Evolutionary conservation across 2,113 vertebrate species (phyloP).

Genomic region (Gracilinanus agilis): DNA sequence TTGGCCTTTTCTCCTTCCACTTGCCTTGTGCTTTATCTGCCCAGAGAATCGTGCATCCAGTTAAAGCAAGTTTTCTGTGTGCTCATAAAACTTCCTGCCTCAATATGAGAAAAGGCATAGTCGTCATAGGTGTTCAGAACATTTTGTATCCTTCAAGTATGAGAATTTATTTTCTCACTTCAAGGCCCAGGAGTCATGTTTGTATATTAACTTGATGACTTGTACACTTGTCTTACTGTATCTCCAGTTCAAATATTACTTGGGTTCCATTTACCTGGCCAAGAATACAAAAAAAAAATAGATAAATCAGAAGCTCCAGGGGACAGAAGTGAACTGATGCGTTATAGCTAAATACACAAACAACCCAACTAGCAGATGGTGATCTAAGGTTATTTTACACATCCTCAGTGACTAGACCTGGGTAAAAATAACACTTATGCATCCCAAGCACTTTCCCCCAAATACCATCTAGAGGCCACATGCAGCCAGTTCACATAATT

Average conservation of each 20-base stretch:
- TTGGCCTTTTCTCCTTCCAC: constrained; percentile 55
- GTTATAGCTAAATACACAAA: constrained; percentile 1
- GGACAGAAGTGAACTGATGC: constrained; percentile 46
- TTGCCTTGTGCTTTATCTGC: constrained; percentile 67
- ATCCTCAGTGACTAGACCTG: constrained; percentile 31
- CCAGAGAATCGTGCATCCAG: constrained; percentile 68
- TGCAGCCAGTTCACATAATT: neutral
- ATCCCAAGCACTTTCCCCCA: neutral
- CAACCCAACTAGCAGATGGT: neutral
- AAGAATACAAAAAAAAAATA: constrained; percentile 52
- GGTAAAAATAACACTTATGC: constrained; percentile 16
- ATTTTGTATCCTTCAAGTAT: constrained; percentile 70
- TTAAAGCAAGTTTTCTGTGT: constrained; percentile 73
- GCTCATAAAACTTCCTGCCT: constrained; percentile 65
- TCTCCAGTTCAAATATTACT: constrained; percentile 72
- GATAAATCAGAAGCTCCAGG: constrained; percentile 16
- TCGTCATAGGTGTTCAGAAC: constrained; percentile 63
- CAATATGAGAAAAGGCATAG: constrained; percentile 75
- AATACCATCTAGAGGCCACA: neutral
- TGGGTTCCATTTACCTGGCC: constrained; percentile 43
- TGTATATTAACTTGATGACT: constrained; percentile 69
- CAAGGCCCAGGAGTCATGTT: constrained; percentile 70
- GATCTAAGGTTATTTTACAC: neutral
- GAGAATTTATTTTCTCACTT: constrained; percentile 54
- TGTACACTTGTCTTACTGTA: constrained; percentile 63